Evolutionary conservation across 2,888 invertebrate genomes (phyloP), one percentile per base, ranked within the genome.

Genomic region (Agrochola lychnidis): DNA sequence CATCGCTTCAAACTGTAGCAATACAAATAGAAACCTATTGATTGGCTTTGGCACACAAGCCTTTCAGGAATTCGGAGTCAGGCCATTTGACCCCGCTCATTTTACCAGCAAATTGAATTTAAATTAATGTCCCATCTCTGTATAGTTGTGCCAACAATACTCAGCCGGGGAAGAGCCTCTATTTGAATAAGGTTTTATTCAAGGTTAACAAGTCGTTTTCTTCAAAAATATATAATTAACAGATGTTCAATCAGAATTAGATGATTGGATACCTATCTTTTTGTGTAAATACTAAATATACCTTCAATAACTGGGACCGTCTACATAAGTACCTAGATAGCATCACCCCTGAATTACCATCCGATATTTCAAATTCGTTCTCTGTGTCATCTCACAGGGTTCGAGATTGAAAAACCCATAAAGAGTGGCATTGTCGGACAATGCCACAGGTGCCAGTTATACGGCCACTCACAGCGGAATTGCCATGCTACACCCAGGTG

Each of bases 51-150:
- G 56, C 62, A 75, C 36, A 86, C 75, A 71, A 64, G 69, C 73
- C 63, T 81, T 82, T 76, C 71, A 79, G 63, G 70, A 79, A 76
- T 81, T 82, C 67, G 63, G 63, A 85, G 79, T 81, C 82, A 76
- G 63, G 61, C 72, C 76, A 83, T 79, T 89, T 87, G 88, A 87
- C 83, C 85, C 76, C 71, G 61, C 71, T 81, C 73, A 81, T 78
- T 81, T 78, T 78, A 87, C 59, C 70, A 74, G 76, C 76, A 81
- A 79, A 88, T 87, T 87, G 78, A 79, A 84, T 85, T 75, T 79
- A 78, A 82, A 87, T 89, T 73, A 85, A 78, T 81, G 67, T 10
- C 42, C 78, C 71, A 74, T 74, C 70, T 70, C 72, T 78, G 25
- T 72, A 71, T 66, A 63, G 51, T 56, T 69, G 22, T 61, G 56